These are phyloP conservation scores for Holocentrus rufus DNA, from an alignment of 2,797 vertebrate species.

Conservation along the genomic window DNA sequence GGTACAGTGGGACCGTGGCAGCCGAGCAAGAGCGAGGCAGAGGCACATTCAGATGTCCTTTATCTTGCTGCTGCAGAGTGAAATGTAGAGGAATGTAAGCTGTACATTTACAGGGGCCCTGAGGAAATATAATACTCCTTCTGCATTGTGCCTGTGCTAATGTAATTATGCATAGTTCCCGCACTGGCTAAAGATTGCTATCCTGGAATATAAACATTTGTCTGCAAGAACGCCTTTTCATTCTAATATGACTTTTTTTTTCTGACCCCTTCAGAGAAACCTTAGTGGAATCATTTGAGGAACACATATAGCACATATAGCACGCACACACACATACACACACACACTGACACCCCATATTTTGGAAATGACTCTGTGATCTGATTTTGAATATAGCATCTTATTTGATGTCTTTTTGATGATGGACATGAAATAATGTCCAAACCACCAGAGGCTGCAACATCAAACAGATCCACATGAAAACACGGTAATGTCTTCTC, in stretches of 20 bases:
- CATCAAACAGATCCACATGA: slow-evolving; percentile 79
- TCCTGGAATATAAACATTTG: slow-evolving; percentile 73
- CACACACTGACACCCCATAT: not conserved
- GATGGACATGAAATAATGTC: slow-evolving; percentile 84
- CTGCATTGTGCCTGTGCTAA: slow-evolving; percentile 76
- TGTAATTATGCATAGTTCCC: slow-evolving; percentile 79
- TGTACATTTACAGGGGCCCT: slow-evolving; percentile 72
- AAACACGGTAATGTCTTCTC: slow-evolving; percentile 75
- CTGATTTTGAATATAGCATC: slow-evolving; percentile 73
- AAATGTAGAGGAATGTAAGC: slow-evolving; percentile 79
- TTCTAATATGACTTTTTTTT: slow-evolving; percentile 53
- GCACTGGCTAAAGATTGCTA: slow-evolving; percentile 69
- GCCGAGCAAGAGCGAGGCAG: slow-evolving; percentile 50
- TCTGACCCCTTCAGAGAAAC: slow-evolving; percentile 1
- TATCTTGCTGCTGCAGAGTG: slow-evolving; percentile 75
- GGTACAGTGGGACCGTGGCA: slow-evolving; percentile 57
- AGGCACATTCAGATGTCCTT: slow-evolving; percentile 71
- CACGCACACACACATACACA: not conserved
- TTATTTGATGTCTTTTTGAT: slow-evolving; percentile 84
- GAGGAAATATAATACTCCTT: slow-evolving; percentile 76
- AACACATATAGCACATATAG: not conserved
- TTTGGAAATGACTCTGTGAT: slow-evolving; percentile 63
- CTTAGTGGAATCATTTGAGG: slow-evolving; percentile 12
- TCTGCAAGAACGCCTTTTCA: slow-evolving; percentile 69
- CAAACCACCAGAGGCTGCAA: slow-evolving; percentile 76